Conservation (phyloP, 2,888 invertebrate species). For the Tuta absoluta region DNA sequence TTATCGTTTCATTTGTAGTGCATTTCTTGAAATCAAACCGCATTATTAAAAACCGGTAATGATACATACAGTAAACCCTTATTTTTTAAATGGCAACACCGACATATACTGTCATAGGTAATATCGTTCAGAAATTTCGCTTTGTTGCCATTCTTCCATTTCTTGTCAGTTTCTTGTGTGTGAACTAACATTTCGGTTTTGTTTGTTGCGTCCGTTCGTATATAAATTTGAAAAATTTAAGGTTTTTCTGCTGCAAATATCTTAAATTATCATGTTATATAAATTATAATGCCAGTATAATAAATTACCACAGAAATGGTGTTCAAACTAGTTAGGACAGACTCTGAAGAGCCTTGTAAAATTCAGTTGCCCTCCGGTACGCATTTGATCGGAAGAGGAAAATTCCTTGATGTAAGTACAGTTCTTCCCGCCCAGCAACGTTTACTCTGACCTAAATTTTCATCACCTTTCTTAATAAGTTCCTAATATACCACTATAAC, state of each 20-base stretch:
- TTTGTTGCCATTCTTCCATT: not conserved
- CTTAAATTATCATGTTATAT: not conserved
- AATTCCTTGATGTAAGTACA: constrained; percentile 61
- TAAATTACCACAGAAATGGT: constrained; percentile 47
- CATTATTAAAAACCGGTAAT: not conserved
- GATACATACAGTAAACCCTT: not conserved
- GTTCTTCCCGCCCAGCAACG: too few relatives aligned
- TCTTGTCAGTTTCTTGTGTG: too few relatives aligned
- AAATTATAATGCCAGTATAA: not conserved
- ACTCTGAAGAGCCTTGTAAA: constrained; percentile 54
- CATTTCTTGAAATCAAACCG: too few relatives aligned
- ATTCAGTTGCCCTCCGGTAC: constrained; percentile 53
- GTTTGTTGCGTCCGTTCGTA: not conserved
- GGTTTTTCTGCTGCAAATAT: not conserved
- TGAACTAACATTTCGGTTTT: not conserved
- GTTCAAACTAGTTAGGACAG: constrained; percentile 63
- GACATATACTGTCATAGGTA: not conserved
- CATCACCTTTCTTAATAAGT: not conserved
- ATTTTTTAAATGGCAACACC: not conserved
- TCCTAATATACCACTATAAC: not conserved
- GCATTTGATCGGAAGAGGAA: constrained; percentile 65
- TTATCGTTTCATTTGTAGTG: too few relatives aligned
- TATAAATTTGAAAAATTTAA: not conserved
- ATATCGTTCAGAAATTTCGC: not conserved
- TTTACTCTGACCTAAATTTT: too few relatives aligned